Evolutionary conservation across 2,113 vertebrate genomes (phyloP).

Genomic region (Tyrannus savana): DNA sequence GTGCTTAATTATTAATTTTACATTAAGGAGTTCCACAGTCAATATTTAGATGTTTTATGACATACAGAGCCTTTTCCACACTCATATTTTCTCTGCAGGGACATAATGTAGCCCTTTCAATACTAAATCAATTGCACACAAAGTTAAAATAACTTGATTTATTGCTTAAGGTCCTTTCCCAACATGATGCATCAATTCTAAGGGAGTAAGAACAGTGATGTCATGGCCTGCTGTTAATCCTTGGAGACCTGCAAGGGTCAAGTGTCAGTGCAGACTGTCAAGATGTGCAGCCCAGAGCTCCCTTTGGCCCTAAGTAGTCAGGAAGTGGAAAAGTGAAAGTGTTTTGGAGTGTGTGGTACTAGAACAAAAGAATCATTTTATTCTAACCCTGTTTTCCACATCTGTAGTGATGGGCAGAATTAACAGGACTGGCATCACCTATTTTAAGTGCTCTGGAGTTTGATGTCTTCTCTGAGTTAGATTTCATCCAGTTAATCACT

Average conservation of each 20-base stretch:
- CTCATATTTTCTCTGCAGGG: constrained; percentile 35
- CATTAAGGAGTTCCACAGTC: constrained; percentile 41
- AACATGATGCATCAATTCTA: not conserved
- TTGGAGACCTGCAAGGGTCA: not conserved
- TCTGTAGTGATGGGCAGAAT: not conserved
- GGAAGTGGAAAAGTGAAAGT: not conserved
- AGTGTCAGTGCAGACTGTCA: not conserved
- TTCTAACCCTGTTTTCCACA: not conserved
- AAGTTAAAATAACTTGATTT: constrained; percentile 45
- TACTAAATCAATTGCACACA: constrained; percentile 32
- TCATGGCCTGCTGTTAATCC: not conserved
- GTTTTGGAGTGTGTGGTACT: not conserved
- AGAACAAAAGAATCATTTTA: not conserved
- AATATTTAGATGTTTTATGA: constrained; percentile 45
- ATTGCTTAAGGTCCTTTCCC: constrained; percentile 21
- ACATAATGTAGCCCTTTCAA: constrained; percentile 38
- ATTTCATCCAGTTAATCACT: not conserved
- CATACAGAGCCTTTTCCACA: not conserved
- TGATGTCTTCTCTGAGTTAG: not conserved
- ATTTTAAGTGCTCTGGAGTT: not conserved
- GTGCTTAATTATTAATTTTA: constrained; percentile 55
- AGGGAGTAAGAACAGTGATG: not conserved
- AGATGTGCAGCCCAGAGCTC: not conserved
- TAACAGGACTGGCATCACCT: not conserved
- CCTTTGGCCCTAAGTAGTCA: not conserved